Conservation (phyloP, 1,140 invertebrate genomes). For the Polyergus mexicanus region DNA sequence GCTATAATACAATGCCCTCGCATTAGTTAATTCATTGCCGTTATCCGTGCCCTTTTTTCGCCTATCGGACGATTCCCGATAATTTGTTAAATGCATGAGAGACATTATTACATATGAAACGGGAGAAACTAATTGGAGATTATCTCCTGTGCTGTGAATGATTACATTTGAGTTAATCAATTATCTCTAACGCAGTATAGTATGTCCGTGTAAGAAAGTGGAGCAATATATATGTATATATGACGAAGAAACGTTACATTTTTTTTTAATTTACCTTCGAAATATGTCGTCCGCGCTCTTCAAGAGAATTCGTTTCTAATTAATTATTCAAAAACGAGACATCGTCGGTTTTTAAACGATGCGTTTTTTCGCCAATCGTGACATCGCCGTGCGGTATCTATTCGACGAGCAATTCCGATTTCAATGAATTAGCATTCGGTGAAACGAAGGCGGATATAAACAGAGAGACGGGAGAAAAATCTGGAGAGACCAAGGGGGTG, state of each 20-base stretch:
- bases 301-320: conserved; percentile 20
- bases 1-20: conserved; percentile 20
- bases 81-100: conserved; percentile 44
- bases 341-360: conserved; percentile 20
- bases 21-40: conserved; percentile 41
- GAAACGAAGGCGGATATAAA: conserved; percentile 26
- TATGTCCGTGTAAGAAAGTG: no score
- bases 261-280: not conserved
- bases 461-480: conserved; percentile 37
- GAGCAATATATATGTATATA: no score
- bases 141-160: not conserved
- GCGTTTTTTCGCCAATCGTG: conserved; percentile 38
- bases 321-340: conserved; percentile 48
- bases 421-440: conserved; percentile 53
- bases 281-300: conserved; percentile 6
- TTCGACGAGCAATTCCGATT: conserved; percentile 49
- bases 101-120: not conserved
- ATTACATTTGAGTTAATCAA: conserved; percentile 5
- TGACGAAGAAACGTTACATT: not conserved
- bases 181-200: not conserved
- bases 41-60: conserved; percentile 7
- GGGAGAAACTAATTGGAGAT: not conserved
- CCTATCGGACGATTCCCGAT: not conserved
- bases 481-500: not conserved
- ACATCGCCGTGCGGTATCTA: conserved; percentile 20